A percentile compares a stretch with the other conserved stretches of the same genome.
Conservation (phyloP, 2,797 vertebrate genomes). For the Perodicticus potto region DNA sequence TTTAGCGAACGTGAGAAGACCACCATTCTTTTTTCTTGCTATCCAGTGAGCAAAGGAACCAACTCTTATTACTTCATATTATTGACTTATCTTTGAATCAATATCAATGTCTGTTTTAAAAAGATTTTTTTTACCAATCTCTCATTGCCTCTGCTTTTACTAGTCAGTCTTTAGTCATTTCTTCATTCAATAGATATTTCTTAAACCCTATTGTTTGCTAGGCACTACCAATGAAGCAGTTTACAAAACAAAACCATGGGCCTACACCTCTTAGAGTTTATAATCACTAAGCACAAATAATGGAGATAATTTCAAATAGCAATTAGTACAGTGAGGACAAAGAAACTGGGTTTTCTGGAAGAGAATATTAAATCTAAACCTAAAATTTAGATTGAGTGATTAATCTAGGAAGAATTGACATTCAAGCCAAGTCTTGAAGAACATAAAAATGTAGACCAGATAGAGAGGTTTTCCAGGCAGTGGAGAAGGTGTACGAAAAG, state of each 20-base stretch:
- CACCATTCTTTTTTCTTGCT: background rate
- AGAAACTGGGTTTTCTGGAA: background rate
- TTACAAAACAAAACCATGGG: background rate
- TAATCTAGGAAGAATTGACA: background rate
- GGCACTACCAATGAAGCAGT: background rate
- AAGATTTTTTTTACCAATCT: background rate
- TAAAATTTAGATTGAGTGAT: background rate
- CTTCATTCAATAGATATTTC: slow-evolving; percentile 3
- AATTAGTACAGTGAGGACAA: background rate
- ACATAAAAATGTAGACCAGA: background rate
- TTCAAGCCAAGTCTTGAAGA: background rate
- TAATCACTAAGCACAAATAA: background rate
- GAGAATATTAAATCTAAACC: background rate
- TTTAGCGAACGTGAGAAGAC: background rate
- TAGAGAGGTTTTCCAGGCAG: too few relatives aligned
- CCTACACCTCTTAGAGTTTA: background rate
- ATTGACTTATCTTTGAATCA: background rate
- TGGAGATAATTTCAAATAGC: background rate
- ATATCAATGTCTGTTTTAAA: background rate
- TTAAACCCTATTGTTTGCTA: background rate
- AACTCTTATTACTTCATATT: background rate
- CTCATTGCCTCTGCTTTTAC: background rate
- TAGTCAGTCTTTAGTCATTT: background rate
- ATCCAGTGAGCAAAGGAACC: background rate
- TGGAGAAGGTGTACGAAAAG: accelerated